Evolutionary conservation across 2,888 invertebrate genomes (phyloP).

Genomic region (Drosophila macrothrix): DNA sequence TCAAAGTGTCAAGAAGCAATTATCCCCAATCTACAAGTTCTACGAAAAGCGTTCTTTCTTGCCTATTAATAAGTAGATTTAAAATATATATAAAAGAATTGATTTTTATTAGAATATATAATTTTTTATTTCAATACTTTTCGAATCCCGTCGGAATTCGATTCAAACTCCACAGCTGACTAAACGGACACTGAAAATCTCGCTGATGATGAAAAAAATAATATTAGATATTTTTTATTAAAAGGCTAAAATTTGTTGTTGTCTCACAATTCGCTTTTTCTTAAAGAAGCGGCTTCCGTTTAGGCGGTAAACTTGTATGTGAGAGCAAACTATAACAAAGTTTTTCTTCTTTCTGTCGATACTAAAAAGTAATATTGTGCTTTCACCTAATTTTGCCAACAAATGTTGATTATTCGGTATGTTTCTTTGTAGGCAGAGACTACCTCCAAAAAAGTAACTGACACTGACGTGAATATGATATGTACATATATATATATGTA

Average conservation of each 20-base stretch:
- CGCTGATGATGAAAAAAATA: background rate
- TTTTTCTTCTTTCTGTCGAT: background rate
- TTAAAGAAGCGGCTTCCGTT: background rate
- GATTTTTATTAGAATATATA: background rate
- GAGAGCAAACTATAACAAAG: background rate
- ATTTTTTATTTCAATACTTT: background rate
- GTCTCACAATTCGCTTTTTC: background rate
- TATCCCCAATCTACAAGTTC: background rate
- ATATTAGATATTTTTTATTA: background rate
- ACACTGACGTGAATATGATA: constrained; percentile 17
- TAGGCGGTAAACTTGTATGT: too few species aligned
- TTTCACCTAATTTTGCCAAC: background rate
- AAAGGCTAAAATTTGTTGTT: background rate
- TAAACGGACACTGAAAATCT: background rate
- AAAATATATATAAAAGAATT: background rate
- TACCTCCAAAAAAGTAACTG: constrained; percentile 17
- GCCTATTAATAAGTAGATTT: background rate
- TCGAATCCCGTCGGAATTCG: background rate
- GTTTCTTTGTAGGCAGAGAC: constrained; percentile 1
- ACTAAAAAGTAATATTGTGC: background rate
- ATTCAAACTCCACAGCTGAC: background rate
- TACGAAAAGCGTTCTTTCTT: background rate
- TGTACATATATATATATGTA: background rate
- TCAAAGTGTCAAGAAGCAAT: background rate
- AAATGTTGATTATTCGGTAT: constrained; percentile 8